Evolutionary conservation across 2,113 vertebrate genomes (phyloP).

Genomic region (Electrona antarctica): DNA sequence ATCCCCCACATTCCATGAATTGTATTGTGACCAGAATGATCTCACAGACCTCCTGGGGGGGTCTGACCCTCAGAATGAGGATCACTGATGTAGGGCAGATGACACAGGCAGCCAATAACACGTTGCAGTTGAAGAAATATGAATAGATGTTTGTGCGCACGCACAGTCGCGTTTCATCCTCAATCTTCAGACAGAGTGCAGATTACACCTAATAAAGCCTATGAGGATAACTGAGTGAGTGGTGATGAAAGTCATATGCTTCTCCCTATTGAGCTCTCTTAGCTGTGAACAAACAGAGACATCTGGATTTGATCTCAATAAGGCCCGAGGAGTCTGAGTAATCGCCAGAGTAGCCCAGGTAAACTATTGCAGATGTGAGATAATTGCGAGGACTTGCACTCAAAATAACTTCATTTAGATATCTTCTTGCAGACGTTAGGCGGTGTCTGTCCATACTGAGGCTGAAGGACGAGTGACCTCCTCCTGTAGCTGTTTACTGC

Average conservation of each 20-base stretch:
- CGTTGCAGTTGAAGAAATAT: background rate
- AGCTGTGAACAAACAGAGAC: slow-evolving; percentile 61
- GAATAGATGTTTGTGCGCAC: background rate
- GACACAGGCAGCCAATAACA: background rate
- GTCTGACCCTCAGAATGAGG: background rate
- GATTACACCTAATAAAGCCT: slow-evolving; percentile 51
- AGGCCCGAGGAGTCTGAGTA: slow-evolving; percentile 68
- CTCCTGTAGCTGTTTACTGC: too few species aligned
- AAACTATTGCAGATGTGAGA: slow-evolving; percentile 78
- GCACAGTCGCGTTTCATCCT: background rate
- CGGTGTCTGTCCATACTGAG: slow-evolving; percentile 14
- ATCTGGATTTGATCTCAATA: slow-evolving; percentile 70
- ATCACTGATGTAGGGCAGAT: background rate
- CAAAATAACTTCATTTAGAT: slow-evolving; percentile 70
- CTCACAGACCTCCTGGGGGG: too few species aligned
- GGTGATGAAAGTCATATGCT: slow-evolving; percentile 30
- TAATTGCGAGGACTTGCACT: slow-evolving; percentile 61
- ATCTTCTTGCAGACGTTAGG: slow-evolving; percentile 16
- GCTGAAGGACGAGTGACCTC: too few species aligned
- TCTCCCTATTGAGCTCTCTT: slow-evolving; percentile 31
- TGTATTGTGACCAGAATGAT: too few species aligned
- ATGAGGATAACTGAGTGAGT: slow-evolving; percentile 43
- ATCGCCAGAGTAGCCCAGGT: slow-evolving; percentile 71
- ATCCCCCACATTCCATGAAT: too few species aligned
- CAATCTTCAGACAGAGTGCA: slow-evolving; percentile 21